Base-by-base conservation (phyloP, 1,140 invertebrate genomes). In the Drosophila nebulosa region DNA sequence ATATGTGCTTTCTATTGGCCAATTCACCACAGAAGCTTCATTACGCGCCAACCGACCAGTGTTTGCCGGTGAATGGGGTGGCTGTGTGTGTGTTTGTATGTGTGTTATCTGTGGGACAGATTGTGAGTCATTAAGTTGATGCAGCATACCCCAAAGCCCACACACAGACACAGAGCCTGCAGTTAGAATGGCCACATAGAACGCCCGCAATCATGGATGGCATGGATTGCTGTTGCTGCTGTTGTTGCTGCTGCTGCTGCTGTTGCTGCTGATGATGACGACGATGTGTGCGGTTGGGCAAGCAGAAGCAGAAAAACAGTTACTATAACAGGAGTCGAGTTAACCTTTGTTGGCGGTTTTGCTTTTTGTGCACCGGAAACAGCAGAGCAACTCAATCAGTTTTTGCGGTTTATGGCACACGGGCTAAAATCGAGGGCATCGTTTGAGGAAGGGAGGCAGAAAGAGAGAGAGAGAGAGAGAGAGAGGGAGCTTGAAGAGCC, bases 11-110 rank as follows among this genome's bases (percentile, higher is more conserved):
- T 76, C 81, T 78, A 90, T 90, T 84, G 79, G 74, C 88, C 88
- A 90, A 90, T 90, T 90, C 68, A 90, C 66, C 63, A 65, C 88
- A 90, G 88, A 71, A 75, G 78, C 79, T 84, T 89, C 85, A 80
- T 80, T 72, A 80, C 67, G 68, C 35, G 55, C 60, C 42, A 50
- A 51, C 36, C 58, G 52, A 57, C 60, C 59, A 26, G 21, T 70
- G 59, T 64, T 57, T 74, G 60, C 35, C 36, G 73, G 50, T 63
- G 50, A n/a, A n/a, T n/a, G n/a, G n/a, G n/a, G n/a, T n/a, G n/a
- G n/a, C n/a, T 63, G 50, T 78, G 50, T 65, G 50, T 59, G 22
- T 58, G 27, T 61, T 50, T 55, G 46, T 68, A 64, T 64, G 52
- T 74, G 66, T 64, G 50, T 69, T 55, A 63, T 66, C 59, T 69